These are phyloP conservation scores for Motacilla alba DNA, from an alignment of 2,113 vertebrate species.

Conservation along the genomic window DNA sequence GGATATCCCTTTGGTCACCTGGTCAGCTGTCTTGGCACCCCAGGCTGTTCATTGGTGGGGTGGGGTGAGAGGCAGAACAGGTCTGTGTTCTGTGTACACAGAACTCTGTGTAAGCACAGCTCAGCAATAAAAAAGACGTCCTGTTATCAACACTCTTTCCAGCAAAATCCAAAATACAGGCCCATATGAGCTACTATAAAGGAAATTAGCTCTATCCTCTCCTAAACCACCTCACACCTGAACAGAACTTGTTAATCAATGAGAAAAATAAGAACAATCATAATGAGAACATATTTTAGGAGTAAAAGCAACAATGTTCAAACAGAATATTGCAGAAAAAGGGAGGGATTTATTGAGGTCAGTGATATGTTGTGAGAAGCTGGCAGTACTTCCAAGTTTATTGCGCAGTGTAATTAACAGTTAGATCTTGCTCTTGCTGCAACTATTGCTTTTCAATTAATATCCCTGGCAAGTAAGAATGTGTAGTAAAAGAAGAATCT, in stretches of 20 bases:
- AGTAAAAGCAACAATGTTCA: background rate
- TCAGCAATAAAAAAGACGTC: background rate
- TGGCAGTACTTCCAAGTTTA: background rate
- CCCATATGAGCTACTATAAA: background rate
- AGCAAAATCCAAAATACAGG: background rate
- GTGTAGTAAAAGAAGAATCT: background rate
- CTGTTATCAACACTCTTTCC: background rate
- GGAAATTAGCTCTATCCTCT: background rate
- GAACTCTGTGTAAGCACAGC: background rate
- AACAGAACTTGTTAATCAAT: background rate
- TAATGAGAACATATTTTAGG: background rate
- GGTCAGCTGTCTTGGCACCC: background rate
- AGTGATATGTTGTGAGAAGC: background rate
- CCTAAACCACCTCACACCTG: background rate
- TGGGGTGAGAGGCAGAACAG: background rate
- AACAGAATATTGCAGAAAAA: background rate
- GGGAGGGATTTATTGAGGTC: background rate
- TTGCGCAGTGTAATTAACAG: background rate
- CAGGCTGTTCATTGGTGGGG: background rate
- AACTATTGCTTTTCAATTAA: background rate
- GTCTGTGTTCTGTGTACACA: background rate
- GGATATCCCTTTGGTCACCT: background rate
- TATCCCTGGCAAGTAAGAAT: background rate
- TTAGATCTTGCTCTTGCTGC: background rate
- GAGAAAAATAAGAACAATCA: background rate